phyloP scores from a whole-genome alignment of 2,113 vertebrate species.

The Microcebus jonahi region DNA sequence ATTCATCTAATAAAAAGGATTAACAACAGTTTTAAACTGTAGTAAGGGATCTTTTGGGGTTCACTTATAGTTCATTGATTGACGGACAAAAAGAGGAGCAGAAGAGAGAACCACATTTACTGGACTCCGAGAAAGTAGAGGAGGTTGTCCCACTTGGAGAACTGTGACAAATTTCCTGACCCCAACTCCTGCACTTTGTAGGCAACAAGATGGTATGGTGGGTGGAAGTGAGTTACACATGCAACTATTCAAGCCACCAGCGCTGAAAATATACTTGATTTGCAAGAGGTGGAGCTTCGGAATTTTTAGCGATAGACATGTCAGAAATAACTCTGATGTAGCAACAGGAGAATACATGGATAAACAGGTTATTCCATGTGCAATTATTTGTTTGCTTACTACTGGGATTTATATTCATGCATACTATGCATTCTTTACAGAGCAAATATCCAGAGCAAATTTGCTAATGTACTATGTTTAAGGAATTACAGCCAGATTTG shows the following conservation, averaged over 20 bases:
- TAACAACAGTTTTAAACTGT: neutral
- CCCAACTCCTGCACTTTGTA: neutral
- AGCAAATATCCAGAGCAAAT: conserved; percentile 3
- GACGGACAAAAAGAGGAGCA: neutral
- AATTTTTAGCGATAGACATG: conserved; percentile 8
- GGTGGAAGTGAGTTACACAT: neutral
- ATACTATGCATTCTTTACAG: neutral
- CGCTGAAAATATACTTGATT: conserved; percentile 44
- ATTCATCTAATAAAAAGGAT: neutral
- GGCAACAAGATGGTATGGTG: neutral
- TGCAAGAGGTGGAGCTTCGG: conserved; percentile 25
- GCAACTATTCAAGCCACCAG: neutral
- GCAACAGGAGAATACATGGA: conserved; percentile 11
- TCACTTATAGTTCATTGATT: neutral
- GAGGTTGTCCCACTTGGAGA: neutral
- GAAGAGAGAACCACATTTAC: neutral
- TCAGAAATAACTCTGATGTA: conserved; percentile 61
- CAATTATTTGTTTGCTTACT: conserved; percentile 17
- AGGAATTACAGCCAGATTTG: neutral
- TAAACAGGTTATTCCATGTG: conserved; percentile 17
- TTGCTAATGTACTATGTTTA: neutral
- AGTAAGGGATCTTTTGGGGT: neutral
- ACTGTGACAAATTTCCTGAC: neutral
- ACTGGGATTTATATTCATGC: neutral
- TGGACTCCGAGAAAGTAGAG: neutral